Percentiles rank a stretch among this genome's conserved stretches.
Conservation (phyloP, 2,113 vertebrate genomes). For the Uropsilus gracilis region DNA sequence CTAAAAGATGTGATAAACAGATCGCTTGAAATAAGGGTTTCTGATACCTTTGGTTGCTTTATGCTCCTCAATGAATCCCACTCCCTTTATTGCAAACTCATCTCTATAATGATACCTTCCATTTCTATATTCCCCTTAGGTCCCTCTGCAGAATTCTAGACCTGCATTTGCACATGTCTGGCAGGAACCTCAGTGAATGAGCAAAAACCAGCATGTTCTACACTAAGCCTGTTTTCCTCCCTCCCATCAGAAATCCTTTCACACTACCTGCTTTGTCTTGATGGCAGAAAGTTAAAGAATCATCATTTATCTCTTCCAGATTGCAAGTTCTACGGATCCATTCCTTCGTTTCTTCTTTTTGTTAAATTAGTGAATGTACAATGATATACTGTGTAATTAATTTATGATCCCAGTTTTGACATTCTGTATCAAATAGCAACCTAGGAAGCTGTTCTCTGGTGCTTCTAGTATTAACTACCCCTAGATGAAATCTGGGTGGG, state of each 20-base stretch:
- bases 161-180: not conserved
- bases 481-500: slow-evolving; percentile 47
- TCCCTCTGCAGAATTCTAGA: not conserved
- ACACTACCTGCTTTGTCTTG: slow-evolving; percentile 40
- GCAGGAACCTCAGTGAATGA: not conserved
- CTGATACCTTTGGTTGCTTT: slow-evolving; percentile 15
- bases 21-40: slow-evolving; percentile 8
- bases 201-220: slow-evolving; percentile 43
- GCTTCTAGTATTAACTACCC: slow-evolving; percentile 48
- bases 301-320: slow-evolving; percentile 14
- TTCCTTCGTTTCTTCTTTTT: not conserved
- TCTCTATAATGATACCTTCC: not conserved
- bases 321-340: slow-evolving; percentile 1
- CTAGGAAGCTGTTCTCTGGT: not conserved
- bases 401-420: slow-evolving; percentile 43
- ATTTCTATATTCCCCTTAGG: not conserved
- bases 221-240: not conserved
- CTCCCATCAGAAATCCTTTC: not conserved
- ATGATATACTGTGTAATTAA: slow-evolving; percentile 53
- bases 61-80: not conserved
- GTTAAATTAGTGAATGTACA: slow-evolving; percentile 38
- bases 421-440: slow-evolving; percentile 55
- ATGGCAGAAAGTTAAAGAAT: slow-evolving; percentile 7
- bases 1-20: not conserved
- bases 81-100: not conserved